Base-by-base conservation (phyloP, 2,888 invertebrate genomes). In the Caenorhabditis virilis region DNA sequence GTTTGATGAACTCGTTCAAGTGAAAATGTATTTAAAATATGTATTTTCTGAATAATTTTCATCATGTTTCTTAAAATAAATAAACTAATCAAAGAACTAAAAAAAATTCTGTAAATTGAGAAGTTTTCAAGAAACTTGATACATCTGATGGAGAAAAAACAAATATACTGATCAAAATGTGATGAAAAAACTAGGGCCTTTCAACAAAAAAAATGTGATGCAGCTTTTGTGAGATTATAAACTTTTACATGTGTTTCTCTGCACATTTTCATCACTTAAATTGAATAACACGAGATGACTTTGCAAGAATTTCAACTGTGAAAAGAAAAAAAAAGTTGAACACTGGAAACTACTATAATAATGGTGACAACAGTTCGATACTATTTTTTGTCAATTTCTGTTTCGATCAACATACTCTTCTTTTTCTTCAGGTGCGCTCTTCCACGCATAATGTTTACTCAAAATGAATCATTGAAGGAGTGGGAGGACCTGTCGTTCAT, bases 371-470 rank as follows among this genome's bases (percentile, higher is more conserved):
- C n/a, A n/a, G n/a, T n/a, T n/a, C n/a, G n/a, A n/a, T n/a, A n/a
- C n/a, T n/a, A n/a, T n/a, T n/a, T n/a, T n/a, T n/a, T n/a, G n/a
- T n/a, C n/a, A n/a, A n/a, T n/a, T n/a, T n/a, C n/a, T n/a, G n/a
- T n/a, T n/a, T n/a, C n/a, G n/a, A n/a, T n/a, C n/a, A n/a, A n/a
- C n/a, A n/a, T n/a, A n/a, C n/a, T n/a, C n/a, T n/a, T n/a, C n/a
- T n/a, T n/a, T n/a, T n/a, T n/a, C n/a, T n/a, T n/a, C n/a, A 46
- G 61, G 46, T 54, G 61, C 15, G 15, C 55, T 54, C 55, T 61
- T 61, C 55, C 38, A 61, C 61, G 61, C 55, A 61, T 61, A 61
- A 61, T 61, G 61, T 61, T 61, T 61, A 61, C 61, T 61, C 55
- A 61, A 55, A 61, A 61, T 61, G 61, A 61, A 55, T 61, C 61